Conservation (phyloP, 2,113 vertebrate species). For the Macquaria ambigua region DNA sequence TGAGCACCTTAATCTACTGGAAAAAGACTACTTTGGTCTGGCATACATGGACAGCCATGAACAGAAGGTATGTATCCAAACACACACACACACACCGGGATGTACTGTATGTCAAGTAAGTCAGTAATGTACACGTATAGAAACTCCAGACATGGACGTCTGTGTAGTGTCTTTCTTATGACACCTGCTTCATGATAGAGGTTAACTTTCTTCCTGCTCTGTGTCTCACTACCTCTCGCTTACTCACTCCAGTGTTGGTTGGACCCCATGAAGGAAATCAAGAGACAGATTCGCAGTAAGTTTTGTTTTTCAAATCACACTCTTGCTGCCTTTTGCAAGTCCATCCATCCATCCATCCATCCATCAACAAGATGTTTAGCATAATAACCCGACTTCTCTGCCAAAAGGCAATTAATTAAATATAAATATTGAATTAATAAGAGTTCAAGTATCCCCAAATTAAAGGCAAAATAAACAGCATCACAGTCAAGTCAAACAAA, state of each 20-base stretch:
- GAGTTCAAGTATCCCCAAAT: neutral
- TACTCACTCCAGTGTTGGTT: constrained; percentile 81
- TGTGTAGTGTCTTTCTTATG: constrained; percentile 7
- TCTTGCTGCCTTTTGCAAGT: neutral
- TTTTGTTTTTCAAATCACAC: constrained; percentile 36
- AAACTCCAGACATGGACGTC: neutral
- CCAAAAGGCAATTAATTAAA: constrained; percentile 30
- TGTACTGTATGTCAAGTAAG: constrained; percentile 2
- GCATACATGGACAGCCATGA: constrained; percentile 74
- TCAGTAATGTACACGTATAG: constrained; percentile 11
- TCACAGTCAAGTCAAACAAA: constrained; percentile 47
- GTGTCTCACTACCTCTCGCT: neutral
- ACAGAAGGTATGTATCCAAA: constrained; percentile 59
- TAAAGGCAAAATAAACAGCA: constrained; percentile 21
- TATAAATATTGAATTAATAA: constrained; percentile 25
- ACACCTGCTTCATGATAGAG: neutral
- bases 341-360: neutral
- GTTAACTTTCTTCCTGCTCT: constrained; percentile 20
- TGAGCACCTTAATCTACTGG: constrained; percentile 80
- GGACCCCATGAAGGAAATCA: constrained; percentile 86
- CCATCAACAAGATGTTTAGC: neutral
- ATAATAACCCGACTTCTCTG: neutral
- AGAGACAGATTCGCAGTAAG: constrained; percentile 86
- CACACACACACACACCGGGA: neutral
- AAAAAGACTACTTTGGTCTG: constrained; percentile 83